A percentile compares a stretch with the other conserved stretches of the same genome.
Evolutionary conservation across 2,113 vertebrate genomes (phyloP).

Genomic region (Colistium nudipinnis): DNA sequence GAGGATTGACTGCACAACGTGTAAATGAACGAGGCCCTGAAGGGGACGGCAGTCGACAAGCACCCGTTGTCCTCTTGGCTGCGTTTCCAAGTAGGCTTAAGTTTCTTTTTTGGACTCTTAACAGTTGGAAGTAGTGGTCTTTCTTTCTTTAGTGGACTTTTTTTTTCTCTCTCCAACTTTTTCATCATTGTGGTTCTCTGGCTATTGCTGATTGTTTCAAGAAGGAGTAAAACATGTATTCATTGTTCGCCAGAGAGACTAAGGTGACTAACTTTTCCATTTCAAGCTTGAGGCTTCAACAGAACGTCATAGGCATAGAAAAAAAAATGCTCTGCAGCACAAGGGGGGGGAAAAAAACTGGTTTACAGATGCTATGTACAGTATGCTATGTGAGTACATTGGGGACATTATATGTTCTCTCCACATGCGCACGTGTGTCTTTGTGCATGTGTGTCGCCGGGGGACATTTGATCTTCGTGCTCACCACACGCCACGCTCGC

Average conservation of each 20-base stretch:
- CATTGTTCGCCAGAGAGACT: background rate
- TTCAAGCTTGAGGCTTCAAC: background rate
- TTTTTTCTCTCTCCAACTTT: slow-evolving; percentile 16
- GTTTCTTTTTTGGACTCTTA: slow-evolving; percentile 44
- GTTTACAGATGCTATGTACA: no score
- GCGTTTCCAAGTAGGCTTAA: slow-evolving; percentile 52
- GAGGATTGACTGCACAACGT: slow-evolving; percentile 56
- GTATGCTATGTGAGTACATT: slow-evolving; percentile 40
- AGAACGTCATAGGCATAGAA: slow-evolving; percentile 3
- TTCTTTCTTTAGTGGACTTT: slow-evolving; percentile 5
- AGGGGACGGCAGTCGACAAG: slow-evolving; percentile 62
- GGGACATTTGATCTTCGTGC: slow-evolving; percentile 78
- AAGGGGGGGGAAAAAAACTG: slow-evolving; percentile 18
- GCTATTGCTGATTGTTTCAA: slow-evolving; percentile 36
- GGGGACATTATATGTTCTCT: background rate
- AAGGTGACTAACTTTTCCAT: slow-evolving; percentile 7
- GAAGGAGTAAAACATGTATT: background rate
- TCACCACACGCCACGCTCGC: slow-evolving; percentile 78
- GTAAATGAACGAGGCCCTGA: slow-evolving; percentile 71
- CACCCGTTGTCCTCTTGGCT: slow-evolving; percentile 65
- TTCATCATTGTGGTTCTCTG: slow-evolving; percentile 12
- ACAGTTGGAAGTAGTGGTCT: slow-evolving; percentile 24
- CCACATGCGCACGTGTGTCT: slow-evolving; percentile 41
- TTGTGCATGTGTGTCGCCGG: slow-evolving; percentile 71
- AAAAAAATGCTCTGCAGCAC: slow-evolving; percentile 1